Evolutionary conservation across 53 echinoderm and acorn worm genomes (phyloP).

Genomic region (Hippasteria phrygiana): DNA sequence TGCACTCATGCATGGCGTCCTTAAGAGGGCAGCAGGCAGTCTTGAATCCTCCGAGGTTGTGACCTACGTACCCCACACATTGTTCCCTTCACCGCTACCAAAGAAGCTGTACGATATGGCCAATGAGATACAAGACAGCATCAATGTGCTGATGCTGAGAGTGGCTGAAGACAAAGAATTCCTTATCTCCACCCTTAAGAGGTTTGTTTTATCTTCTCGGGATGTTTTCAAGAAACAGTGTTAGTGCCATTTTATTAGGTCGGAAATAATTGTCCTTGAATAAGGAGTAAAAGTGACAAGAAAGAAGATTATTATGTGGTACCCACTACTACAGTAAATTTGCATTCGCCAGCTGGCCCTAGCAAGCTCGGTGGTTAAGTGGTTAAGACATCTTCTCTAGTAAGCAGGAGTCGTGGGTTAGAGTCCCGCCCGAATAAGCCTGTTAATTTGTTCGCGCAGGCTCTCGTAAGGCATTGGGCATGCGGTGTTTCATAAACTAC

Average conservation of each 20-base stretch:
- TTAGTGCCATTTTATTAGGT: neutral
- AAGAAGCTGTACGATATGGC: slow-evolving; percentile 74
- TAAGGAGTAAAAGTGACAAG: no score
- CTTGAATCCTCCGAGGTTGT: slow-evolving; percentile 61
- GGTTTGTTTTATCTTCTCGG: slow-evolving; percentile 36
- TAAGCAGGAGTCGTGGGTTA: no score
- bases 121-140: slow-evolving; percentile 66
- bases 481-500: no score
- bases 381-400: no score
- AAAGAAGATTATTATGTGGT: no score
- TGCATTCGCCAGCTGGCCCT: no score
- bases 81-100: slow-evolving; percentile 84
- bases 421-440: no score
- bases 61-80: slow-evolving; percentile 81
- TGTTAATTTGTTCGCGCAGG: no score
- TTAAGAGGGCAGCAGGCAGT: slow-evolving; percentile 13
- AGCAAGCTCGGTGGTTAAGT: no score
- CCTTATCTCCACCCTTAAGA: slow-evolving; percentile 66
- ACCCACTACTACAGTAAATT: no score
- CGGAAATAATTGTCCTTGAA: no score
- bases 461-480: no score
- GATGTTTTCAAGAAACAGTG: neutral
- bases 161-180: slow-evolving; percentile 86
- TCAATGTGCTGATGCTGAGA: slow-evolving; percentile 76
- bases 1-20: slow-evolving; percentile 42